Conservation (phyloP, 1,140 invertebrate genomes). For the Acromyrmex echinatior region DNA sequence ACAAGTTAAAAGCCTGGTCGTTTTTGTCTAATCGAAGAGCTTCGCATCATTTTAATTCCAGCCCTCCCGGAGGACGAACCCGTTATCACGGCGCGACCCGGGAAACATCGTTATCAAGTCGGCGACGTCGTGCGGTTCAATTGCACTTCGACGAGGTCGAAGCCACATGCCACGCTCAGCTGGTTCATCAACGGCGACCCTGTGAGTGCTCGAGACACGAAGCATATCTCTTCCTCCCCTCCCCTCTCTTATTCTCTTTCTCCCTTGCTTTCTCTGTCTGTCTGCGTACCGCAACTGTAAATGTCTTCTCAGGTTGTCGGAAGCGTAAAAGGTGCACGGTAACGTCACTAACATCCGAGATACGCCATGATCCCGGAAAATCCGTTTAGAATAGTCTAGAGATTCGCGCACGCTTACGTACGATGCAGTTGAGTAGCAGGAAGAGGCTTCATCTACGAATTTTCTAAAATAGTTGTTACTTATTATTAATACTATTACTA, state of each 20-base stretch:
- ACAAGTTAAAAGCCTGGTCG: slow-evolving; percentile 38
- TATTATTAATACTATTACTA: not conserved
- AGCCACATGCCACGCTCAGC: slow-evolving; percentile 90
- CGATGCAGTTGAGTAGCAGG: not conserved
- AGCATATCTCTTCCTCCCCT: slow-evolving; percentile 17
- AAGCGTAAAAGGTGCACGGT: slow-evolving; percentile 52
- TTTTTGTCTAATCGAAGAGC: slow-evolving; percentile 32
- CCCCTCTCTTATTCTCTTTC: not conserved
- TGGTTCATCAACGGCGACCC: slow-evolving; percentile 92
- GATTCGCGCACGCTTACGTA: slow-evolving; percentile 5
- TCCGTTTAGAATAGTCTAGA: slow-evolving; percentile 31
- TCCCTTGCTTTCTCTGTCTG: not conserved
- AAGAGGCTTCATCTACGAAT: slow-evolving; percentile 1
- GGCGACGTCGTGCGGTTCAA: slow-evolving; percentile 90
- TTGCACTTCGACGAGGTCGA: slow-evolving; percentile 90
- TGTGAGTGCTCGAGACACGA: slow-evolving; percentile 84
- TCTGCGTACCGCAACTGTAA: not conserved
- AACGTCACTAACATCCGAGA: slow-evolving; percentile 37
- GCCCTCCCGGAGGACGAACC: slow-evolving; percentile 90
- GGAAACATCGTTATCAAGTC: slow-evolving; percentile 89
- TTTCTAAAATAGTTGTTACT: not conserved
- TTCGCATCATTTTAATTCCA: slow-evolving; percentile 76
- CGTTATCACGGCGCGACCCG: slow-evolving; percentile 88
- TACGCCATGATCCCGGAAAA: slow-evolving; percentile 36
- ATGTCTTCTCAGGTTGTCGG: slow-evolving; percentile 37